A percentile compares a stretch with the other conserved stretches of the same genome.
Evolutionary conservation across 2,888 invertebrate genomes (phyloP).

Genomic region (Sphaeridia pumilis): DNA sequence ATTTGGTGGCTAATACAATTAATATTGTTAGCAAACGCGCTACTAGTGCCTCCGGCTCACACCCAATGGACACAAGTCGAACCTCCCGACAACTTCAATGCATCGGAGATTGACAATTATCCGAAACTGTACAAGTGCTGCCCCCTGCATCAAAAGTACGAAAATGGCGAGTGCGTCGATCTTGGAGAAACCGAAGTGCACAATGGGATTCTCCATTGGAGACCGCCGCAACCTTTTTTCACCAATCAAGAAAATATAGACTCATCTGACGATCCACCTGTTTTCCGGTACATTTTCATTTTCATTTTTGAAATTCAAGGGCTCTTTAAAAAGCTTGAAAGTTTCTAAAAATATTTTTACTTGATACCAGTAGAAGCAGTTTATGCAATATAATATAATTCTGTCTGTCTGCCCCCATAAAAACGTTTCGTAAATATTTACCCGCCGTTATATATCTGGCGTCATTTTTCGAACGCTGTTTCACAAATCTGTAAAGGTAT

Average conservation of each 20-base stretch:
- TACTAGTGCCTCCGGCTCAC: neutral
- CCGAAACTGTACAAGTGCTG: slow-evolving; percentile 33
- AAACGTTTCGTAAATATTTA: too few relatives aligned
- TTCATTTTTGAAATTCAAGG: neutral
- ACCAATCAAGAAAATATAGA: slow-evolving; percentile 23
- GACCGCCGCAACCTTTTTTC: slow-evolving; percentile 25
- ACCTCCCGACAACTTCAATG: neutral
- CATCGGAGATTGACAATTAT: slow-evolving; percentile 7
- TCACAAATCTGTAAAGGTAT: too few relatives aligned
- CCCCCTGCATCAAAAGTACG: slow-evolving; percentile 28
- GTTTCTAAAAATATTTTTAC: too few relatives aligned
- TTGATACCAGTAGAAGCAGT: too few relatives aligned
- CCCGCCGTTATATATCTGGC: too few relatives aligned
- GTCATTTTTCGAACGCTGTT: too few relatives aligned
- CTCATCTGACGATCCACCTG: slow-evolving; percentile 26
- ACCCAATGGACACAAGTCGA: neutral
- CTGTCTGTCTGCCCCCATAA: too few relatives aligned
- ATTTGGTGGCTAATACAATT: neutral
- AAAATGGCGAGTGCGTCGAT: slow-evolving; percentile 28
- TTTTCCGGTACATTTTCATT: slow-evolving; percentile 27
- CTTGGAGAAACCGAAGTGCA: too few relatives aligned
- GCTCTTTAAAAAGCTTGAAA: too few relatives aligned
- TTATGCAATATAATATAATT: too few relatives aligned
- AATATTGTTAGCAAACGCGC: neutral
- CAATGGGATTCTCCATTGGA: slow-evolving; percentile 23